These are phyloP conservation scores for Pseudorasbora parva DNA, from an alignment of 2,113 vertebrate species.

Conservation along the genomic window DNA sequence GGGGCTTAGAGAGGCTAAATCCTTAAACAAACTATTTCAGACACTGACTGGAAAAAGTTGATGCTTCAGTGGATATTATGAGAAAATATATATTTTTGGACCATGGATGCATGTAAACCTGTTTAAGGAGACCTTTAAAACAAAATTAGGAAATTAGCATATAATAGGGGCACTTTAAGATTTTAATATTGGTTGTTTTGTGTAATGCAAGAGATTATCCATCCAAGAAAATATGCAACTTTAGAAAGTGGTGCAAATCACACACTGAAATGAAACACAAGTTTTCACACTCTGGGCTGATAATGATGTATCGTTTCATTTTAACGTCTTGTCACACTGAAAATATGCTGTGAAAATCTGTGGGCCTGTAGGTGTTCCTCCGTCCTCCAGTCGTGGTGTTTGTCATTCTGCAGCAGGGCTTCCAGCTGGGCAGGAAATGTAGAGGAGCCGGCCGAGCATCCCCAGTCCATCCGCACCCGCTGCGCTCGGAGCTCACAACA, in stretches of 20 bases:
- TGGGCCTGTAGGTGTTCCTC: neutral
- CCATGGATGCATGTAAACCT: too few species aligned
- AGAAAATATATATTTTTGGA: too few species aligned
- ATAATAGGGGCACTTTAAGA: neutral
- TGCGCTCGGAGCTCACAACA: conserved; percentile 89
- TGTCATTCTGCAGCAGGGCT: too few species aligned
- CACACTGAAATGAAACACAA: neutral
- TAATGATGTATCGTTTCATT: neutral
- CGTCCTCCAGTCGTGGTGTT: neutral
- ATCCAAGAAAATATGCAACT: neutral
- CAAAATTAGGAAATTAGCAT: too few species aligned
- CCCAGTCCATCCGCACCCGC: conserved; percentile 88
- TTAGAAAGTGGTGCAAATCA: neutral
- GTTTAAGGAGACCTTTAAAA: too few species aligned
- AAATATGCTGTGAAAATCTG: neutral
- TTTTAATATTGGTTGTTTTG: neutral
- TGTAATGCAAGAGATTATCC: neutral
- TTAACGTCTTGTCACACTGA: neutral
- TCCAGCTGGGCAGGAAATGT: conserved; percentile 95
- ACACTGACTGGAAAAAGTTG: too few species aligned
- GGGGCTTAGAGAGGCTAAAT: too few species aligned
- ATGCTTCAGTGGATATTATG: too few species aligned
- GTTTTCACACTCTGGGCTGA: neutral
- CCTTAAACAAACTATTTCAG: too few species aligned
- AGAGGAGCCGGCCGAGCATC: conserved; percentile 78